phyloP scores from a whole-genome alignment of 1,140 invertebrate genomes.

The Zophobas morio region DNA sequence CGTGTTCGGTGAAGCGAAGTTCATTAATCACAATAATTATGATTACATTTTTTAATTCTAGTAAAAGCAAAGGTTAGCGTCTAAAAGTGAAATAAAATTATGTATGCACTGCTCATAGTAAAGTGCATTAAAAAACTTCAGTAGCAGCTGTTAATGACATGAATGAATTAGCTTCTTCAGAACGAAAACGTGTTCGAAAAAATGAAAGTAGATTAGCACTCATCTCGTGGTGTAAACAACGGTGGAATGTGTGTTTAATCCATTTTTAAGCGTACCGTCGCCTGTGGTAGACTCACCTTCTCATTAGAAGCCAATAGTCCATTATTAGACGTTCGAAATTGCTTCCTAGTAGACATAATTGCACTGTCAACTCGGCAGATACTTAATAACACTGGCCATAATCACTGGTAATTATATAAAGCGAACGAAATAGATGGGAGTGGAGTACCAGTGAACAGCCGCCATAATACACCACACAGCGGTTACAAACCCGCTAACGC shows the following conservation, averaged over 20 bases:
- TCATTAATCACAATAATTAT: too few relatives aligned
- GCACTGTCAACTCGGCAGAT: slow-evolving; percentile 52
- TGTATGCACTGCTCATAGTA: too few relatives aligned
- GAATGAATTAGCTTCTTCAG: too few relatives aligned
- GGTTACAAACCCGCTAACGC: slow-evolving; percentile 30
- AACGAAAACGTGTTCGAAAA: too few relatives aligned
- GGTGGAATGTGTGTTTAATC: slow-evolving; percentile 28
- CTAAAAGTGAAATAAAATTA: too few relatives aligned
- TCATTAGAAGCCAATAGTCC: slow-evolving; percentile 34
- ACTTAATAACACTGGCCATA: slow-evolving; percentile 44
- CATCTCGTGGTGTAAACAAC: too few relatives aligned
- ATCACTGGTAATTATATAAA: slow-evolving; percentile 45
- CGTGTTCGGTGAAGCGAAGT: too few relatives aligned
- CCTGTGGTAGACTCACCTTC: slow-evolving; percentile 24
- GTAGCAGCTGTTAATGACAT: too few relatives aligned
- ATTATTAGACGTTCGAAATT: slow-evolving; percentile 49
- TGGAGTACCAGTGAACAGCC: slow-evolving; percentile 32
- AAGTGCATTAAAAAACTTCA: too few relatives aligned
- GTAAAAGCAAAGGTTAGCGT: too few relatives aligned
- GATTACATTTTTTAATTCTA: too few relatives aligned
- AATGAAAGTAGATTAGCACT: too few relatives aligned
- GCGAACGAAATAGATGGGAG: slow-evolving; percentile 32
- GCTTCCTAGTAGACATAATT: slow-evolving; percentile 55
- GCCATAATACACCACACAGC: slow-evolving; percentile 32
- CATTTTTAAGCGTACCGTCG: slow-evolving; percentile 22